phyloP scores from a whole-genome alignment of 2,888 invertebrate genomes.

The Dilophus febrilis region DNA sequence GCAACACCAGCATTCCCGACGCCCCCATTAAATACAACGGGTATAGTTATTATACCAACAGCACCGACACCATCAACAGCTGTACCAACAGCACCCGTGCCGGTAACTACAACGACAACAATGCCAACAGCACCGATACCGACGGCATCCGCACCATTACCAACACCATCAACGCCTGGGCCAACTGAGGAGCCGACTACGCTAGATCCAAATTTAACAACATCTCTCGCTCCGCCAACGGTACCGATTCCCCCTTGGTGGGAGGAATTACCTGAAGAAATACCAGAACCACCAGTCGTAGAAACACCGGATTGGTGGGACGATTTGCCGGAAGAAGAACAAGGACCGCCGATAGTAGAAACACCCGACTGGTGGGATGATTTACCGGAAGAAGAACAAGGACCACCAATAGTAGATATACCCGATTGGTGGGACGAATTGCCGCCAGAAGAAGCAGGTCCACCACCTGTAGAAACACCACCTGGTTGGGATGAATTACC shows the following conservation, averaged over 20 bases:
- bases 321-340: too few relatives aligned
- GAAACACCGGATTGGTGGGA: too few relatives aligned
- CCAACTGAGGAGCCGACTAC: conserved; percentile 4
- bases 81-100: background rate
- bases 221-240: background rate
- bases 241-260: background rate
- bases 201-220: background rate
- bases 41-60: background rate
- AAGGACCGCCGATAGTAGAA: background rate
- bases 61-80: background rate
- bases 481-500: too few relatives aligned
- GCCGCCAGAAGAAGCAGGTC: too few relatives aligned
- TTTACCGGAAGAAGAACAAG: background rate
- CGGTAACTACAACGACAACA: background rate
- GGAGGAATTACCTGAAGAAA: too few relatives aligned
- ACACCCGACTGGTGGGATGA: background rate
- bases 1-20: background rate
- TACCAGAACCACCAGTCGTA: background rate
- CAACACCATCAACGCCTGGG: conserved; percentile 6
- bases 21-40: conserved; percentile 1
- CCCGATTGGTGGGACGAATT: too few relatives aligned
- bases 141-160: background rate
- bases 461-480: too few relatives aligned
- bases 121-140: background rate
- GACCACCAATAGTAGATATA: too few relatives aligned